Evolutionary conservation across 2,888 invertebrate species (phyloP).

Genomic region (Platycheirus rosarum): DNA sequence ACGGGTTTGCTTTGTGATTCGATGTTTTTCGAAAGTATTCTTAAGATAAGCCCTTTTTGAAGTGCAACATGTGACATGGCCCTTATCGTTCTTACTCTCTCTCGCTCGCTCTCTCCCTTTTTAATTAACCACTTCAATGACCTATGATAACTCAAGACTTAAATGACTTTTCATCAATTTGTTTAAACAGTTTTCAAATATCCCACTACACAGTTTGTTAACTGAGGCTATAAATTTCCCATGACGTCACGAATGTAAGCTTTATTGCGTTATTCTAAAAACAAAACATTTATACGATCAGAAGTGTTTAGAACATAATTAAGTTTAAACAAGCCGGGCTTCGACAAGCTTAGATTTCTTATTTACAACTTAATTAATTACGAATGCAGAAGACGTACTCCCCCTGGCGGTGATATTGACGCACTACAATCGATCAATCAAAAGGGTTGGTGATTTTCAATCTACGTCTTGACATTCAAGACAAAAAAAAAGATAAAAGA

Average conservation of each 20-base stretch:
- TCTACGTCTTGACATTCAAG: constrained; percentile 3
- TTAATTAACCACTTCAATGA: constrained; percentile 39
- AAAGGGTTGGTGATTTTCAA: constrained; percentile 30
- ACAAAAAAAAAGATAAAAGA: background rate
- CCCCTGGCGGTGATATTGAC: constrained; percentile 8
- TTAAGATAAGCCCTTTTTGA: constrained; percentile 13
- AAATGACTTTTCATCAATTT: background rate
- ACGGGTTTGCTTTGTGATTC: constrained; percentile 12
- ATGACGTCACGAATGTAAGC: constrained; percentile 32
- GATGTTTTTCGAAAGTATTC: background rate
- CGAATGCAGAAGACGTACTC: constrained; percentile 16
- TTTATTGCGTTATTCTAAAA: background rate
- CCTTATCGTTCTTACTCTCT: background rate
- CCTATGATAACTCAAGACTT: constrained; percentile 60
- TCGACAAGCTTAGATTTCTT: background rate
- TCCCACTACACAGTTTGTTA: constrained; percentile 37
- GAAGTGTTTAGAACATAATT: constrained; percentile 10
- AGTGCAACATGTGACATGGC: background rate
- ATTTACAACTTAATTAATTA: constrained; percentile 24
- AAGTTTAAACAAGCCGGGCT: background rate
- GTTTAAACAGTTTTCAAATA: background rate
- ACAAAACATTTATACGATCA: constrained; percentile 1
- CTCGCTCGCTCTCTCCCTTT: background rate
- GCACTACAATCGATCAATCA: constrained; percentile 29
- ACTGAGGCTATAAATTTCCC: constrained; percentile 39